Base-by-base conservation (phyloP, 2,797 vertebrate genomes). In the Schizopygopsis malacanthus region DNA sequence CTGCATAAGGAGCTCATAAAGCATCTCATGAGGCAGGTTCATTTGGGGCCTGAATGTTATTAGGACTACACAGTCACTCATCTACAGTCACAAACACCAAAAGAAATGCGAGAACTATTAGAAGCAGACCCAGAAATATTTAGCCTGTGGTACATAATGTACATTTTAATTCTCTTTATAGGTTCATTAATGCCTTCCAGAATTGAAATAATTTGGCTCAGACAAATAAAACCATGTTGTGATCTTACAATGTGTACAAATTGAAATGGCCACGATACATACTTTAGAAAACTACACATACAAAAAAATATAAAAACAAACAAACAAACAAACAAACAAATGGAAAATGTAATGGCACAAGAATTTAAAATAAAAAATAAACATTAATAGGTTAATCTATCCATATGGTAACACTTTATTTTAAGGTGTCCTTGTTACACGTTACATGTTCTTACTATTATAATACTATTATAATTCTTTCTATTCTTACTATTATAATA, bases 31-130 rank as follows among this genome's bases (percentile, higher is more conserved):
- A 70, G 75, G 75, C n/a, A 22, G 83, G 73, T 84, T 84, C 63
- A 79, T 85, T 85, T 85, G 67, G 76, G 83, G 67, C 28, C 41
- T 72, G 76, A 50, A 85, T 72, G 83, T 85, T 61, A 79, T 71
- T 84, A 85, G 75, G 71, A 65, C 41, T 70, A 70, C 37, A 37
- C 50, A 78, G 75, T 71, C 25, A 56, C 70, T 85, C 83, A 71
- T 85, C 65, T 79, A 79, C n/a, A 59, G 63, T 52, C 65, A 79
- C 76, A 79, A 79, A 70, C 83, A 85, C 65, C 83, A 76, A 85
- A 79, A 79, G 65, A 65, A 47, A 85, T 72, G 25, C 3, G 15
- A 37, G 56, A 76, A 28, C 82, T 76, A 83, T 79, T 85, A 72
- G 52, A 85, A 79, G 52, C 50, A 85, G 54, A 70, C 45, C 41